Percentiles rank a stretch among this genome's conserved stretches.
Evolutionary conservation across 2,113 vertebrate species (phyloP).

Genomic region (Morone chrysops): DNA sequence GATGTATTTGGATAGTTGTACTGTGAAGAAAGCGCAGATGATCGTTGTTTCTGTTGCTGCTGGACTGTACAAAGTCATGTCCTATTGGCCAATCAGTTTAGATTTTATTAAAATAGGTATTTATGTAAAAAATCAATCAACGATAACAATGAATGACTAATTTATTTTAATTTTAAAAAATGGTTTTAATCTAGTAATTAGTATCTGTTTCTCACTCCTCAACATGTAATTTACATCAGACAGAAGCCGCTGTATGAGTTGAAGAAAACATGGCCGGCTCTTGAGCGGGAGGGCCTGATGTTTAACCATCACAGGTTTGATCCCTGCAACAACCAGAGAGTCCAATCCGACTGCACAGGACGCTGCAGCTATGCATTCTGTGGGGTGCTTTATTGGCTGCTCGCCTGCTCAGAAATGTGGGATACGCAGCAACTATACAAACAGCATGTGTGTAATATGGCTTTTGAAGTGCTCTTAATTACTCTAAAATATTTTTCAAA

Average conservation of each 20-base stretch:
- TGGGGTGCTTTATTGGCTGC: neutral
- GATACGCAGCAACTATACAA: slow-evolving; percentile 14
- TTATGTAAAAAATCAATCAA: too few species aligned
- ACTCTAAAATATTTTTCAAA: neutral
- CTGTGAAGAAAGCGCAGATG: neutral
- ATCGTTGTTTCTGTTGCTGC: neutral
- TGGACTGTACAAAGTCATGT: neutral
- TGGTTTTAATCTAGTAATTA: neutral
- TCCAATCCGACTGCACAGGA: neutral
- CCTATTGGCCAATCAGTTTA: neutral
- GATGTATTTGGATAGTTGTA: neutral
- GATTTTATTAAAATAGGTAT: too few species aligned
- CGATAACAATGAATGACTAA: neutral
- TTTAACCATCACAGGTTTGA: neutral
- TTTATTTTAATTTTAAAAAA: neutral
- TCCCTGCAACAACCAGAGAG: neutral
- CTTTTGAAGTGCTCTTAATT: slow-evolving; percentile 11
- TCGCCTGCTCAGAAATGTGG: neutral
- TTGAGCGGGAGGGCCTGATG: neutral
- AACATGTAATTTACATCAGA: neutral
- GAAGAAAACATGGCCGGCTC: slow-evolving; percentile 8
- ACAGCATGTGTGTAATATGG: slow-evolving; percentile 25
- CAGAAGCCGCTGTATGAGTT: neutral
- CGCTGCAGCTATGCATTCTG: neutral
- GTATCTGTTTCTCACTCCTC: neutral